These are phyloP conservation scores for Myanophis thanlyinensis DNA, from an alignment of 2,113 vertebrate species.

Conservation along the genomic window DNA sequence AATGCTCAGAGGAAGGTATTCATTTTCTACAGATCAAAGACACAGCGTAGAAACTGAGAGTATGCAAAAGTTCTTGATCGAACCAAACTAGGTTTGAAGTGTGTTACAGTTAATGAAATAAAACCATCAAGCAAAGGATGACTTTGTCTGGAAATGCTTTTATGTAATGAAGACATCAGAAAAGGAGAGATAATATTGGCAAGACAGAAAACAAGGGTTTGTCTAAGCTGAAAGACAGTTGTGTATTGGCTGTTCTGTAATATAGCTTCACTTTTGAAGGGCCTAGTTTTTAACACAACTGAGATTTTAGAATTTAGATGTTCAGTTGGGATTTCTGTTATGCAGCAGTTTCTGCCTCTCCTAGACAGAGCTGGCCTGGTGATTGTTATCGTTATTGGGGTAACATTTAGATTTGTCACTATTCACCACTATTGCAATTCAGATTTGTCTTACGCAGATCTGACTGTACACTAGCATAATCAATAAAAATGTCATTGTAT, in stretches of 20 bases:
- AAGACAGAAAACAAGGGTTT: neutral
- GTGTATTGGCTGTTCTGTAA: neutral
- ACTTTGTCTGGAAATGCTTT: neutral
- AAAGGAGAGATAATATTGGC: neutral
- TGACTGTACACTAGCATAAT: neutral
- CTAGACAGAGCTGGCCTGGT: neutral
- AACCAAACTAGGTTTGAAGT: neutral
- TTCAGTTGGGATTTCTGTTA: neutral
- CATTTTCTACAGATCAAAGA: neutral
- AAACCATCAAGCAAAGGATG: neutral
- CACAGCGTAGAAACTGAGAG: neutral
- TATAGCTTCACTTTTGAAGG: neutral
- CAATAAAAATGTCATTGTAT: neutral
- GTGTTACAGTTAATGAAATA: neutral
- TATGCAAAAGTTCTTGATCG: neutral
- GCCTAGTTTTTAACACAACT: neutral
- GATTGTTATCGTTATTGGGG: neutral
- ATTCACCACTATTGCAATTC: neutral
- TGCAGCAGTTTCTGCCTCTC: neutral
- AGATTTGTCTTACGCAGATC: neutral
- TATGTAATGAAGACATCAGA: neutral
- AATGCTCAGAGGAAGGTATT: neutral
- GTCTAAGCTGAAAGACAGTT: neutral
- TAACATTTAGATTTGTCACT: neutral
- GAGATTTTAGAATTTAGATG: neutral